Evolutionary conservation across 2,888 invertebrate genomes (phyloP), one percentile per base, ranked within the genome.

Genomic region (Anoncus sp.): DNA sequence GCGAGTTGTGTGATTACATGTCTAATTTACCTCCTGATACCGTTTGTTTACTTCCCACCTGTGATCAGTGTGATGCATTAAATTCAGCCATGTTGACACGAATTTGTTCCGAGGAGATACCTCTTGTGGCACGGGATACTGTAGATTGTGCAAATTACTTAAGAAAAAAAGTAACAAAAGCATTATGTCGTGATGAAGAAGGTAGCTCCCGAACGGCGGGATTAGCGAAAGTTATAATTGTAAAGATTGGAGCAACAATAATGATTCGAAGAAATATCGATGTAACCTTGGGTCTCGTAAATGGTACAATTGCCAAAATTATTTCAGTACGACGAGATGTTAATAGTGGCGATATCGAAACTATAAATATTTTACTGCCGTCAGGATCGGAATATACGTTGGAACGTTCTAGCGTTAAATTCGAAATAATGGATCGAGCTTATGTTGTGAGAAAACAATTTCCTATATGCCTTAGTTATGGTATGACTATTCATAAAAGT

Each of bases 21-120:
- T 73, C 49, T 40, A 67, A 70, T 16, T 74, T 87, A 57, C 82
- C 86, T 20, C 16, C 62, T 16, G 82, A 84, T 80, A 80, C 86
- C 14, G 81, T 88, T 69, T 87, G 85, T 65, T 82, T 87, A 72
- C 77, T 88, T 53, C 83, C 86, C 7, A 87, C 85, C 7, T 86
- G 82, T 87, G 87, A 47, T 20, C 47, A 47, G 14, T 47, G 47
- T 9, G 88, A 87, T 49, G 87, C 87, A 49, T 43, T 3, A 16
- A 53, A n/a, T 59, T 57, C 47, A 65, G 59, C 83, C 14, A 86
- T 88, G 85, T 76, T 88, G 51, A 57, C 57, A 22, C 62, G 55
- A 35, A 81, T 87, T 49, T 6, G 69, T 10, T 57, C 69, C 1
- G 65, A 82, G 24, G 83, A 84, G 79, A 85, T 86, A 63, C 24